Conservation (phyloP, 1,140 invertebrate genomes). For the Drosophila funebris region DNA sequence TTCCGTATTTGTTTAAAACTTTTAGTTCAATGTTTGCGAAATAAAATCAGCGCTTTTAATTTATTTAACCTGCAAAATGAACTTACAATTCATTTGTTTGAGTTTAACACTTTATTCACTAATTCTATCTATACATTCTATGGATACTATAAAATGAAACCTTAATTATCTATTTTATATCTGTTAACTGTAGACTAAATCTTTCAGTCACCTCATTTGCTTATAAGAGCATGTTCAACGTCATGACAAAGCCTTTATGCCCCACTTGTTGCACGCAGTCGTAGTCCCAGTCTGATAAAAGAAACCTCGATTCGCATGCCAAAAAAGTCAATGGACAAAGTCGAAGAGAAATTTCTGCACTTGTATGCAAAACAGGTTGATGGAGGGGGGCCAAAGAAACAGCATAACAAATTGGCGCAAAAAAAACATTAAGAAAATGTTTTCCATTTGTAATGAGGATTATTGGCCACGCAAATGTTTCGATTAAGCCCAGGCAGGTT, state of each 20-base stretch:
- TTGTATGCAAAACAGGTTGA: slow-evolving; percentile 25
- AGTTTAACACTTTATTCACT: too few species aligned
- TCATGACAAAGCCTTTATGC: not conserved
- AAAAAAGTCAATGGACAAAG: slow-evolving; percentile 35
- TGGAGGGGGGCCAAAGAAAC: not conserved
- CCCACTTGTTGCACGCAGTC: not conserved
- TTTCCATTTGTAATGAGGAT: not conserved
- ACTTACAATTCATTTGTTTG: too few species aligned
- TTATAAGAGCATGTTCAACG: not conserved
- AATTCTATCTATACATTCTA: too few species aligned
- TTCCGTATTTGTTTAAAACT: too few species aligned
- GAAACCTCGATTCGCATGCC: slow-evolving; percentile 8
- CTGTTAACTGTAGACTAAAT: too few species aligned
- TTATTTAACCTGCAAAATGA: not conserved
- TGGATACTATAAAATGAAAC: too few species aligned
- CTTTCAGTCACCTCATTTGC: too few species aligned
- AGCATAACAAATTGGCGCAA: not conserved
- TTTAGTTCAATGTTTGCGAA: too few species aligned
- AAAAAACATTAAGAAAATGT: not conserved
- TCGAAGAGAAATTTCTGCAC: slow-evolving; percentile 34
- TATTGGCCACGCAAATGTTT: not conserved
- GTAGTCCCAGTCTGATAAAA: not conserved
- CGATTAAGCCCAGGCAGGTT: not conserved
- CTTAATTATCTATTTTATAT: not conserved
- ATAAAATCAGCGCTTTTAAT: too few species aligned